Evolutionary conservation across 2,797 vertebrate genomes (phyloP).

Genomic region (Podarcis lilfordi): DNA sequence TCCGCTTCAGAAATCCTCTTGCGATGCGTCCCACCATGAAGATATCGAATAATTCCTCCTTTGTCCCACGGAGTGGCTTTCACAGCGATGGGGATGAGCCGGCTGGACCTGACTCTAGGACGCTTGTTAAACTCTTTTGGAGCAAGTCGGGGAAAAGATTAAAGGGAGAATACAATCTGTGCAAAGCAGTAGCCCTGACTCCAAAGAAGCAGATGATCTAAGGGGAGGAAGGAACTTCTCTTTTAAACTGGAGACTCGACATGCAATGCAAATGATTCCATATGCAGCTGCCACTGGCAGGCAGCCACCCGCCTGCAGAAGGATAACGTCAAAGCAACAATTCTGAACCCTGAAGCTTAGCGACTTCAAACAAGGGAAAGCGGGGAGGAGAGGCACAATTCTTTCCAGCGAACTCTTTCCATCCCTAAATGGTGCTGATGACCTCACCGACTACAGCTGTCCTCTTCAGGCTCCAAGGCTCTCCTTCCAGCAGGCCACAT

Average conservation of each 20-base stretch:
- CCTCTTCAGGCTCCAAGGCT: slow-evolving; percentile 43
- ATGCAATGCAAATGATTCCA: slow-evolving; percentile 83
- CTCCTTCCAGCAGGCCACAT: slow-evolving; percentile 62
- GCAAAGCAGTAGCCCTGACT: slow-evolving; percentile 76
- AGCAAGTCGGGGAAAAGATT: slow-evolving; percentile 76
- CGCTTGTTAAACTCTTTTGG: slow-evolving; percentile 76
- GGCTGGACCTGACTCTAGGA: slow-evolving; percentile 75
- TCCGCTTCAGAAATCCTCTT: slow-evolving; percentile 62
- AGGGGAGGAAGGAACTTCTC: slow-evolving; percentile 79
- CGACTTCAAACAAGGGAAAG: slow-evolving; percentile 77
- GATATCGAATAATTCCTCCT: slow-evolving; percentile 77
- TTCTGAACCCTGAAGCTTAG: slow-evolving; percentile 80
- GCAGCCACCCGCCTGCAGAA: slow-evolving; percentile 79
- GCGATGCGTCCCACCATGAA: slow-evolving; percentile 56
- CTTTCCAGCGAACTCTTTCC: slow-evolving; percentile 72
- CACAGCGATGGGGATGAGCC: slow-evolving; percentile 71
- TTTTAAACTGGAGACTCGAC: slow-evolving; percentile 77
- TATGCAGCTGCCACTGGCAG: slow-evolving; percentile 83
- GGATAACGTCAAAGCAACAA: slow-evolving; percentile 82
- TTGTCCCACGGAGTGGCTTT: slow-evolving; percentile 75
- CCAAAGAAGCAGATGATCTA: slow-evolving; percentile 82
- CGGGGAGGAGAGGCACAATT: slow-evolving; percentile 73
- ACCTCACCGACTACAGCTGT: slow-evolving; percentile 79
- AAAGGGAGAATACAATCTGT: slow-evolving; percentile 79
- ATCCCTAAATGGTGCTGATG: slow-evolving; percentile 71